Conservation (phyloP, 2,797 vertebrate species). For the Passerculus sandwichensis region DNA sequence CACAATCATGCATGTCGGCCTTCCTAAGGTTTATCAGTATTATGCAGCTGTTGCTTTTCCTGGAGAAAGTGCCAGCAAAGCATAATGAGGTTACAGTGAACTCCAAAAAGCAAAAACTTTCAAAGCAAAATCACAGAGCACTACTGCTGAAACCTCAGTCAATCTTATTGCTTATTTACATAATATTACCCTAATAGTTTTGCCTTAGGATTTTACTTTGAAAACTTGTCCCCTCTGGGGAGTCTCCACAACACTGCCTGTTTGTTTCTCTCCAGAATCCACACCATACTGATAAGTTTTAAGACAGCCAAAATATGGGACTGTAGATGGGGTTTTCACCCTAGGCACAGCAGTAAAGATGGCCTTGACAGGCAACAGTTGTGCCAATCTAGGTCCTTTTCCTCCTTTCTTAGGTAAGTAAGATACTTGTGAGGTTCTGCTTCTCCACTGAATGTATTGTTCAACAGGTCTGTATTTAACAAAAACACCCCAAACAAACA, state of each 20-base stretch:
- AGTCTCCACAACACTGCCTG: not conserved
- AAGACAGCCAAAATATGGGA: not conserved
- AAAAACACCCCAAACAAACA: not conserved
- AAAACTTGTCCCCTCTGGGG: conserved; percentile 3
- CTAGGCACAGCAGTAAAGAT: not conserved
- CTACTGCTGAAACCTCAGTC: not conserved
- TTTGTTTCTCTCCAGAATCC: not conserved
- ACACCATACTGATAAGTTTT: not conserved
- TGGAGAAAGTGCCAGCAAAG: conserved; percentile 44
- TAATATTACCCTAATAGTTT: conserved; percentile 48
- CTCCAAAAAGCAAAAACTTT: conserved; percentile 48
- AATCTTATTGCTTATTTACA: conserved; percentile 58
- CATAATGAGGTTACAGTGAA: conserved; percentile 55
- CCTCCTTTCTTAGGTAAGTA: not conserved
- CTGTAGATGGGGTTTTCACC: not conserved
- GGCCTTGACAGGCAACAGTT: not conserved
- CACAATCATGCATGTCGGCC: not conserved
- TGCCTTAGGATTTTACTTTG: conserved; percentile 56
- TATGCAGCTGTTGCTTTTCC: conserved; percentile 53
- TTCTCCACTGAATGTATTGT: not conserved
- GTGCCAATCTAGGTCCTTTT: not conserved
- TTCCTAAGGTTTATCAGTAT: conserved; percentile 63
- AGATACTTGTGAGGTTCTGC: not conserved
- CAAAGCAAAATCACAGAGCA: conserved; percentile 38
- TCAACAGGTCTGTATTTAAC: not conserved